Evolutionary conservation across 2,113 vertebrate species (phyloP), one percentile per base, ranked within the genome.

Genomic region (Crypturellus undulatus): DNA sequence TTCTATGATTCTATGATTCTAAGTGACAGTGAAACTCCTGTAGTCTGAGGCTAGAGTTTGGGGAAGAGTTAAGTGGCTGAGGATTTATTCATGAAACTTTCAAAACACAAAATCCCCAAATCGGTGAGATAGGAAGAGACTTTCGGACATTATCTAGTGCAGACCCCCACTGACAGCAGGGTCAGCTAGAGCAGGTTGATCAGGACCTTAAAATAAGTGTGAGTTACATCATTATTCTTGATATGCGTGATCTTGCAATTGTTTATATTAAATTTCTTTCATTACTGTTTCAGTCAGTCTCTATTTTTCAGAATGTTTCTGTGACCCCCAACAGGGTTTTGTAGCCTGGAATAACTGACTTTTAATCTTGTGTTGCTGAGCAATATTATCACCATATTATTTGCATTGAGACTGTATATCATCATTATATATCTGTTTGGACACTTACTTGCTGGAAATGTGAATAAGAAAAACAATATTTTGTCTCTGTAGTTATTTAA

Each of bases 21-120:
- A n/a, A n/a, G n/a, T n/a, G n/a, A n/a, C n/a, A 56, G 45, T 47
- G 21, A 88, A 92, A 51, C 8, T 22, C 43, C 6, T 0, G 0
- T 6, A 58, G 26, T 28, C 18, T 69, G 17, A 58, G 1, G 12
- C 4, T 34, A 32, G 3, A 34, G n/a, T 1, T 91, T 73, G 54
- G 21, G 42, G 12, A 69, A 64, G 22, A 51, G 21, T 25, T 18
- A 64, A 47, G 84, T 72, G 10, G 8, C 51, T 64, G 12, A 83
- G 17, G 20, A 86, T 43, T 34, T 38, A 47, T 49, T 77, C 64
- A 64, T 26, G 4, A 69, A 89, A 45, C 4, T 52, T 86, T 54
- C 4, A 3, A 56, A 56, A 17, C 54, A 56, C 52, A 56, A 54
- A 47, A 49, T 64, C 8, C 36, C 8, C 68, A 20, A 68, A 54